Evolutionary conservation across 2,888 invertebrate genomes (phyloP).

Genomic region (Diarsia mendica): DNA sequence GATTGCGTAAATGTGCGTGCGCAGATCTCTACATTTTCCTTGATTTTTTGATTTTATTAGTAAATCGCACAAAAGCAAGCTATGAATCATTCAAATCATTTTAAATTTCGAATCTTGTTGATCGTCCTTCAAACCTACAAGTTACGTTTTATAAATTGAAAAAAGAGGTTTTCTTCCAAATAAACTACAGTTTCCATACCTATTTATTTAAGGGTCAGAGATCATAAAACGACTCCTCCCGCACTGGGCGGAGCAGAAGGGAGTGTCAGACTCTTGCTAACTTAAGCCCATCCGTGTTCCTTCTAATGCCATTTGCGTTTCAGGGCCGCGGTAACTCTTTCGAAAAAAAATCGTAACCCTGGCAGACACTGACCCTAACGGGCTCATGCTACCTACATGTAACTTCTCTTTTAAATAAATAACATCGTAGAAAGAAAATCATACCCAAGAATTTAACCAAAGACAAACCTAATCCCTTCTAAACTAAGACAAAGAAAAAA

Average conservation of each 20-base stretch:
- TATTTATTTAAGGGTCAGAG: too few species aligned
- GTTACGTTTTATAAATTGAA: background rate
- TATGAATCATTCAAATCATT: background rate
- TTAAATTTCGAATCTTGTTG: background rate
- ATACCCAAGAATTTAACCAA: background rate
- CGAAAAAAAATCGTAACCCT: too few species aligned
- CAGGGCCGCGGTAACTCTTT: too few species aligned
- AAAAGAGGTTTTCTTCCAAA: background rate
- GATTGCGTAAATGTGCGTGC: constrained; percentile 38
- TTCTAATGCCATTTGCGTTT: too few species aligned
- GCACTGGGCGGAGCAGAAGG: too few species aligned
- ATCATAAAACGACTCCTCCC: too few species aligned
- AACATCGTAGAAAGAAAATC: background rate
- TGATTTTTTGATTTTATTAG: background rate
- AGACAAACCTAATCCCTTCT: background rate
- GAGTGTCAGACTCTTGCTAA: too few species aligned
- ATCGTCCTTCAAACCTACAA: background rate
- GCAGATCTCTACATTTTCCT: constrained; percentile 24
- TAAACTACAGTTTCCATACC: too few species aligned
- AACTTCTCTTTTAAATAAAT: background rate
- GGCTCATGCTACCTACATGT: too few species aligned
- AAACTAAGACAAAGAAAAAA: constrained; percentile 16
- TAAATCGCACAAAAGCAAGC: background rate
- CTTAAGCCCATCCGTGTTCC: too few species aligned
- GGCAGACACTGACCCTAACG: too few species aligned